Evolutionary conservation across 1,140 invertebrate species (phyloP).

Genomic region (Drosophila insularis): DNA sequence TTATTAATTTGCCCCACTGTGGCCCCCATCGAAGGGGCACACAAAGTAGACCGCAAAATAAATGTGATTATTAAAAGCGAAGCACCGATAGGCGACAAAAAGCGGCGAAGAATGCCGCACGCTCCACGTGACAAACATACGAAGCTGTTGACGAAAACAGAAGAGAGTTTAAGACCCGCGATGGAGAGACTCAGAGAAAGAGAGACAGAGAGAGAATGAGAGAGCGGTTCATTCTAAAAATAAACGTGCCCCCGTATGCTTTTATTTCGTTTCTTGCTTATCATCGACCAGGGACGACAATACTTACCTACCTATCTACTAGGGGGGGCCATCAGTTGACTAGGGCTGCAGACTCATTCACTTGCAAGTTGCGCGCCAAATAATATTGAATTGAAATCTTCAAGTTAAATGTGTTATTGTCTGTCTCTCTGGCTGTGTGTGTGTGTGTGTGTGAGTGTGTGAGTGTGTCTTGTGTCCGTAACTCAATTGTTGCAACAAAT

Average conservation of each 20-base stretch:
- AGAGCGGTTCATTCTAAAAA: conserved; percentile 6
- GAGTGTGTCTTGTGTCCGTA: neutral
- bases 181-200: no score
- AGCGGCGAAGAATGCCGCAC: conserved; percentile 3
- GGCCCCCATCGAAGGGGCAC: conserved; percentile 23
- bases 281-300: neutral
- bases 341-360: neutral
- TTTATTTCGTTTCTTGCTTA: conserved; percentile 27
- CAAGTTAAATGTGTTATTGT: conserved; percentile 2
- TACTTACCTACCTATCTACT: neutral
- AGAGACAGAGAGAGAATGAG: conserved; percentile 29
- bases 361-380: neutral
- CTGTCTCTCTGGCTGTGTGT: neutral
- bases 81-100: conserved; percentile 44
- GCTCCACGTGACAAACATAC: conserved; percentile 63
- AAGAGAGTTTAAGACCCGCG: neutral
- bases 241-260: conserved; percentile 32
- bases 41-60: conserved; percentile 64
- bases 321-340: neutral
- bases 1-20: conserved; percentile 39
- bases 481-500: conserved; percentile 23
- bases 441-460: no score
- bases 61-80: conserved; percentile 72
- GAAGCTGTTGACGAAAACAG: conserved; percentile 58
- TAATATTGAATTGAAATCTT: conserved; percentile 5